These are phyloP conservation scores for Drosophila kurseongensis DNA, from an alignment of 1,140 invertebrate species.

Conservation along the genomic window DNA sequence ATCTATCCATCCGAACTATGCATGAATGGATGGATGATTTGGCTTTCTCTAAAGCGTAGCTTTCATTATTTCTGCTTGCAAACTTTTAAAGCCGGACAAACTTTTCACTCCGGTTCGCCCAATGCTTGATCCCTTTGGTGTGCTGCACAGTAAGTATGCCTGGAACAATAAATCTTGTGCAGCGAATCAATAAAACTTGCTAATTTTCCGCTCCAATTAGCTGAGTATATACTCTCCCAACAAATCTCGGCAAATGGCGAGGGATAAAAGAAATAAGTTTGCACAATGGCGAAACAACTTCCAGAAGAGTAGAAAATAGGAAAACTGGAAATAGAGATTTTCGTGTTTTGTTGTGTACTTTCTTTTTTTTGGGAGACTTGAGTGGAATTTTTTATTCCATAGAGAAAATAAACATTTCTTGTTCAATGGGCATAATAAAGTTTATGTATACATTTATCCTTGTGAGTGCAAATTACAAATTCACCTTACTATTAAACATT, in stretches of 20 bases:
- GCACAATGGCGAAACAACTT: conserved; percentile 43
- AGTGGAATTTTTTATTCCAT: neutral
- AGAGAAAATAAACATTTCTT: conserved; percentile 10
- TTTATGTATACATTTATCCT: neutral
- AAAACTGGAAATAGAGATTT: conserved; percentile 19
- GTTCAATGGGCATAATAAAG: neutral
- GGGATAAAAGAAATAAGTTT: conserved; percentile 49
- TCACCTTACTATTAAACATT: conserved; percentile 1
- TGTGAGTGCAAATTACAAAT: neutral
- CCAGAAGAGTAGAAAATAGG: conserved; percentile 6
- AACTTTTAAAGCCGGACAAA: conserved; percentile 31
- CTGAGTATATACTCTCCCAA: conserved; percentile 56
- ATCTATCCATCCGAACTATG: conserved; percentile 46
- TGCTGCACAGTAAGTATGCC: conserved; percentile 2
- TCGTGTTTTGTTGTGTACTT: conserved; percentile 4
- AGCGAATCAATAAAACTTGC: conserved; percentile 73
- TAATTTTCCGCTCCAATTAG: conserved; percentile 80
- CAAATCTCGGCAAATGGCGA: conserved; percentile 38
- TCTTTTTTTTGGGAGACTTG: neutral
- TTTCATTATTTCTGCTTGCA: conserved; percentile 12
- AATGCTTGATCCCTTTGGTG: conserved; percentile 1
- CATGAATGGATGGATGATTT: conserved; percentile 36
- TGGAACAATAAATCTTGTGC: conserved; percentile 69
- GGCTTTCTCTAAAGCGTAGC: conserved; percentile 15
- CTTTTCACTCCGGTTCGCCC: conserved; percentile 1